Conservation (phyloP, 2,888 invertebrate species). For the Clepsis dumicolana region DNA sequence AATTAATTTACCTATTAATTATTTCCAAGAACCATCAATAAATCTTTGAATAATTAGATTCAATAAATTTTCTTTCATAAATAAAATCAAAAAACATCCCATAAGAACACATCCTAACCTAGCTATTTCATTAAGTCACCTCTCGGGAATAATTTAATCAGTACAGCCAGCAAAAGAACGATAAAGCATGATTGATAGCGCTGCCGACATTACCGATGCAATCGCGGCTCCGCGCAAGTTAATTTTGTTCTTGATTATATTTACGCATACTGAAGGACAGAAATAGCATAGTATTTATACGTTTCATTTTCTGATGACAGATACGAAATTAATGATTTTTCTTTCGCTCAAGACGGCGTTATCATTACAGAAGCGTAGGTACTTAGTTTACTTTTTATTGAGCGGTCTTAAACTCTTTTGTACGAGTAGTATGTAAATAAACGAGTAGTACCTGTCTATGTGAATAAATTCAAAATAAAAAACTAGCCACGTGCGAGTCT, state of each 20-base stretch:
- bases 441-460: too few species aligned
- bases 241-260: conserved; percentile 42
- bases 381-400: not conserved
- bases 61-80: not conserved
- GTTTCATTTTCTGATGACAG: conserved; percentile 19
- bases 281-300: conserved; percentile 20
- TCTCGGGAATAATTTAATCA: conserved; percentile 82
- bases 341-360: not conserved
- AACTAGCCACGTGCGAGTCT: too few species aligned
- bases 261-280: conserved; percentile 34
- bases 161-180: conserved; percentile 78
- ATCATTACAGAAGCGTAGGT: not conserved
- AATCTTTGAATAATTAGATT: too few species aligned
- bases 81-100: not conserved
- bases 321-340: conserved; percentile 40
- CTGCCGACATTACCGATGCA: conserved; percentile 54
- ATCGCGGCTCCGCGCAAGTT: conserved; percentile 48
- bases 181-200: conserved; percentile 83
- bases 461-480: conserved; percentile 15
- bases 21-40: too few species aligned
- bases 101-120: conserved; percentile 56
- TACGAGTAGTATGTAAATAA: too few species aligned
- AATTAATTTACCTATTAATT: too few species aligned
- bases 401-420: not conserved
- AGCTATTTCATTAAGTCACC: conserved; percentile 80